Conservation (phyloP, 1,140 invertebrate genomes). For the Chironomus striatipennis region DNA sequence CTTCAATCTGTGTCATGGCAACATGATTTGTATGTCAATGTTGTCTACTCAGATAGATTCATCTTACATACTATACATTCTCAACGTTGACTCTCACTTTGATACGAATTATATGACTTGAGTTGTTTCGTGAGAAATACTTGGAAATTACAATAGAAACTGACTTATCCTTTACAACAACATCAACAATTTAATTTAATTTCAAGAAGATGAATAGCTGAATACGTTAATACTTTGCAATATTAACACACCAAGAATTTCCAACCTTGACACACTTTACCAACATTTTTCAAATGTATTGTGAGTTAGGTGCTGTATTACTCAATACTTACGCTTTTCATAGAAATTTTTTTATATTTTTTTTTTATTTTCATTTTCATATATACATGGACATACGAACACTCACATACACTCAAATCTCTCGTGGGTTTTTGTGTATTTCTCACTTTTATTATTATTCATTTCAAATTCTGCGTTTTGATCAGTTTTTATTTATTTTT, state of each 20-base stretch:
- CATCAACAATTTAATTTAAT: background rate
- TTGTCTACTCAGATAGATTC: background rate
- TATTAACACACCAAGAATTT: background rate
- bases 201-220: background rate
- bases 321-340: conserved; percentile 1
- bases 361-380: no score
- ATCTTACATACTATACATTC: background rate
- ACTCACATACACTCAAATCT: no score
- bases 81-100: background rate
- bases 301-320: background rate
- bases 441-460: no score
- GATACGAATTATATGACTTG: background rate
- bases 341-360: no score
- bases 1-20: background rate
- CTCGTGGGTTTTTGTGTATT: no score
- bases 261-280: conserved; percentile 1
- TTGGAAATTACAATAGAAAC: background rate
- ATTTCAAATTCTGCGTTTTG: no score
- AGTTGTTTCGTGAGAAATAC: background rate
- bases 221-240: background rate
- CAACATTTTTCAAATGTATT: background rate
- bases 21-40: conserved; percentile 4
- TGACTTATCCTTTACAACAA: background rate
- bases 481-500: no score
- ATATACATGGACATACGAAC: no score